Evolutionary conservation across 2,888 invertebrate genomes (phyloP), one percentile per base, ranked within the genome.

Genomic region (Opisthograptis luteolata): DNA sequence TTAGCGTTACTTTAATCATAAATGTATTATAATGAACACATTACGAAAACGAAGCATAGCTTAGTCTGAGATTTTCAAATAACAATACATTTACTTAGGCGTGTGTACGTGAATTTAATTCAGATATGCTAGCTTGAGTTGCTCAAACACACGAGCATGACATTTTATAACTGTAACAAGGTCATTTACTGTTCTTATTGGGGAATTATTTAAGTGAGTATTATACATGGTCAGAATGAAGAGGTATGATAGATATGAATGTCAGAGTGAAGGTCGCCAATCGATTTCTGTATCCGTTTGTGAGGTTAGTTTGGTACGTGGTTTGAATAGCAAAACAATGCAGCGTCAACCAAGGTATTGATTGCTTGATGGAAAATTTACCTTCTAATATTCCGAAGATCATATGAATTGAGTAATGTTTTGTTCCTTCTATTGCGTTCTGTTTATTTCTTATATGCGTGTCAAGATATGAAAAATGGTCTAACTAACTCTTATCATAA

Each of bases 111-210:
- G 34, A 49, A 51, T 49, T 40, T 48, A 57, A 58, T 58, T 73
- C 66, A 61, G 27, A 62, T 68, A 66, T 60, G 68, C 70, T 74
- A 74, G 66, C 64, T 76, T 62, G 60, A 60, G 78, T 79, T 79
- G 78, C 79, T 73, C 73, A 77, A 78, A 81, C 73, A 79, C 81
- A 79, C 81, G 79, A 78, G 76, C 75, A 77, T 86, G 87, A 87
- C 87, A 87, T 87, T 87, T 87, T 81, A 79, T 81, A 87, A 83
- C 81, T 84, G 83, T 86, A 87, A 84, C 88, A 86, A 87, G 87
- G 88, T 79, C 81, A 78, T 70, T 74, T 77, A 81, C 79, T 75
- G 78, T 76, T 81, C 79, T 64, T 80, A 81, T 82, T 81, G 73
- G 76, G 71, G 78, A 76, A 77, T 81, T 75, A 79, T 62, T 55